Base-by-base conservation (phyloP, 2,797 vertebrate species). In the Urophycis tenuis region DNA sequence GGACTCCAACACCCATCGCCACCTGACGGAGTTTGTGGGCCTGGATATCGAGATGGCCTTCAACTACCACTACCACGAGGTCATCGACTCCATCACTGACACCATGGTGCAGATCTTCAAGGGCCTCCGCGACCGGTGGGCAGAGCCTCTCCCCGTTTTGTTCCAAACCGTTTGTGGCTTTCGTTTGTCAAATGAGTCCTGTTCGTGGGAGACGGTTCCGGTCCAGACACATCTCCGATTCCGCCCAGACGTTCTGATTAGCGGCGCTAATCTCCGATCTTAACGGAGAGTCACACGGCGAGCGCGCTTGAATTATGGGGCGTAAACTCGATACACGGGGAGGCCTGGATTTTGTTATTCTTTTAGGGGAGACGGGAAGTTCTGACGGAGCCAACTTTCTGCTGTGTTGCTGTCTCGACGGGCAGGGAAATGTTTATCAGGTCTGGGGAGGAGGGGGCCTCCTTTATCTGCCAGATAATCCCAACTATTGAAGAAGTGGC, bases 41-140 rank as follows among this genome's bases (percentile, higher is more conserved):
- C 93, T 99, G 94, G 98, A 99, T 93, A 98, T 99, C 84, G 98
- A 99, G 93, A 96, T 99, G 96, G 93, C 96, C 77, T 99, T 99
- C 90, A 96, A 93, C 92, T 99, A 99, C 84, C 98, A 99, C 89
- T 99, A 99, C 89, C 96, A 99, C 45, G 97, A 99, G 90, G 98
- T 99, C 84, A 92, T 99, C 9, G 96, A 97, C 88, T 96, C 95
- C 82, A 99, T 99, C 92, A 97, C 96, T 22, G 94, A 97, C 85
- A 97, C 97, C 77, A 93, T 99, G 95, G 97, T 99, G 80, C 96
- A 97, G 86, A 99, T 99, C 92, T 99, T 99, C 92, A 99, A 98
- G 90, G 97, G 98, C 73, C 94, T 99, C 80, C 92, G 96, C 92
- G 94, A 97, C 93, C 96, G 95, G 98, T 99, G 92, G 93, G 86